Conservation (phyloP, 2,113 vertebrate species). For the Cheirogaleus medius region DNA sequence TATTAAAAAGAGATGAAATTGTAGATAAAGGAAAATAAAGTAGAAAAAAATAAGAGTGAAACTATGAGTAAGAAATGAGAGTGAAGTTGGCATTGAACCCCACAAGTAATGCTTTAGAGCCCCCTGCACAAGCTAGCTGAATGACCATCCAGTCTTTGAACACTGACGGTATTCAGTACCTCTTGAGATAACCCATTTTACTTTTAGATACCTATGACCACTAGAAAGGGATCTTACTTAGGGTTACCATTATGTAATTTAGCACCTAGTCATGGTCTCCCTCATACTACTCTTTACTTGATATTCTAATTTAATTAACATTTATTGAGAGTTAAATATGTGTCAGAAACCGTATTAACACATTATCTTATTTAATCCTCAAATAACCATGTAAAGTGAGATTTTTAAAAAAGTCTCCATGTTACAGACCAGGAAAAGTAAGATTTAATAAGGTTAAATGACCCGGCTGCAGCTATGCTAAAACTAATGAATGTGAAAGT, state of each 20-base stretch:
- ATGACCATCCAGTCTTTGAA: not conserved
- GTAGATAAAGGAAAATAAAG: not conserved
- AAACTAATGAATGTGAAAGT: not conserved
- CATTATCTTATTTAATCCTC: not conserved
- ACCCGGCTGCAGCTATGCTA: not conserved
- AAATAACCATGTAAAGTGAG: not conserved
- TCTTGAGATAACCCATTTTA: not conserved
- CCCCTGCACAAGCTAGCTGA: not conserved
- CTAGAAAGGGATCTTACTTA: not conserved
- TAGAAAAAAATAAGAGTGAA: not conserved
- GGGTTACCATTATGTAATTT: not conserved
- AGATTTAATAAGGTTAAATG: not conserved
- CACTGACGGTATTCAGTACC: not conserved
- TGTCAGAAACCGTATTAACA: not conserved
- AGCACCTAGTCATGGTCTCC: not conserved
- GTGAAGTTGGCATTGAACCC: not conserved
- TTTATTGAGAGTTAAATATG: not conserved
- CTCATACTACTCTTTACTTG: not conserved
- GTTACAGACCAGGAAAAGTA: not conserved
- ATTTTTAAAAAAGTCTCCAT: not conserved
- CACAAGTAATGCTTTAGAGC: not conserved
- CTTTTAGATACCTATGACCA: not conserved
- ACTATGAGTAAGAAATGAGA: not conserved
- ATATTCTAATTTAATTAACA: not conserved
- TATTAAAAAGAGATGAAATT: not conserved